A percentile compares a stretch with the other conserved stretches of the same genome.
Evolutionary conservation across 1,140 invertebrate species (phyloP).

Genomic region (Caerostris extrusa): DNA sequence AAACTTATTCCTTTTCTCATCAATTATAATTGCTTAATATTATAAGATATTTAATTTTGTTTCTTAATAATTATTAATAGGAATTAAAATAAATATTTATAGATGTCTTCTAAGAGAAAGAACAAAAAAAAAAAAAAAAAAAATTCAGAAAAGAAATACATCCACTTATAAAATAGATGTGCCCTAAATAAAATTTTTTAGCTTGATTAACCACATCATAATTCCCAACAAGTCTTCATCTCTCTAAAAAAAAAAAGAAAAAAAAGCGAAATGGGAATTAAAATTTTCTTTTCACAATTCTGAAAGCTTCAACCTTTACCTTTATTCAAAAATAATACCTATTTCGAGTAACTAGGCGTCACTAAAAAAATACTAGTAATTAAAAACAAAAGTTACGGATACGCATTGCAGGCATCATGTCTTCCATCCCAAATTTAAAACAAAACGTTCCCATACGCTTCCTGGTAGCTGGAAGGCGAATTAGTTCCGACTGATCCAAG

Average conservation of each 20-base stretch:
- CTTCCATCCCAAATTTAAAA: neutral
- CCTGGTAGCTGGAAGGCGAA: slow-evolving; percentile 11
- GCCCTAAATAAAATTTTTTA: too few relatives aligned
- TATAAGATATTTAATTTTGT: too few relatives aligned
- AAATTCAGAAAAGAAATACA: too few relatives aligned
- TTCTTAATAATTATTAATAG: too few relatives aligned
- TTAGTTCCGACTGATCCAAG: neutral
- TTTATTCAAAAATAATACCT: neutral
- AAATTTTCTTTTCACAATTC: neutral
- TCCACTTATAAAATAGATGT: too few relatives aligned
- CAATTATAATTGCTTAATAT: too few relatives aligned
- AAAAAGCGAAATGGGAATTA: neutral
- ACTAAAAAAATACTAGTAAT: neutral
- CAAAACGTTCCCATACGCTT: slow-evolving; percentile 43
- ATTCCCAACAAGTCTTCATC: too few relatives aligned
- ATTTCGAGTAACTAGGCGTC: neutral
- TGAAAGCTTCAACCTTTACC: neutral
- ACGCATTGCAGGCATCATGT: slow-evolving; percentile 16
- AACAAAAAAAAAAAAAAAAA: too few relatives aligned
- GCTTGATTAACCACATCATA: too few relatives aligned
- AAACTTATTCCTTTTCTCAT: too few relatives aligned
- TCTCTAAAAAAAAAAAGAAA: neutral
- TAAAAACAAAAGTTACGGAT: slow-evolving; percentile 7
- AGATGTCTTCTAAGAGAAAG: too few relatives aligned
- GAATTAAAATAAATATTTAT: too few relatives aligned